These are phyloP conservation scores for Sphaeramia orbicularis DNA, from an alignment of 2,797 vertebrate genomes.

Conservation along the genomic window DNA sequence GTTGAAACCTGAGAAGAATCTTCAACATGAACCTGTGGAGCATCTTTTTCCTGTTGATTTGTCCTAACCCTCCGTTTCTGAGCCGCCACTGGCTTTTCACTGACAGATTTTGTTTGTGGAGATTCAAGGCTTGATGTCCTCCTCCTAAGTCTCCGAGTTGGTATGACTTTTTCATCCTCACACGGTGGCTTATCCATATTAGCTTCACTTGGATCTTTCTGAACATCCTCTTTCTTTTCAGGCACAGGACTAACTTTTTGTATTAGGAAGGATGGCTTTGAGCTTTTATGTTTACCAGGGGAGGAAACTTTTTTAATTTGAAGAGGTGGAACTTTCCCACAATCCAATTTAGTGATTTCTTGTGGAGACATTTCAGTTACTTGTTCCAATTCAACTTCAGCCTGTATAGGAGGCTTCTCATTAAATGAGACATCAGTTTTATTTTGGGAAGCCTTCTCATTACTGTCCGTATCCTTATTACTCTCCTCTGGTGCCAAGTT, in stretches of 20 bases:
- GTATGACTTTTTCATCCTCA: conserved; percentile 50
- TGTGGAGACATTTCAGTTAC: conserved; percentile 60
- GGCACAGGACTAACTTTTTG: conserved; percentile 75
- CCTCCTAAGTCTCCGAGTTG: conserved; percentile 69
- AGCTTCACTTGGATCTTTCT: conserved; percentile 61
- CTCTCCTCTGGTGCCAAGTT: conserved; percentile 35
- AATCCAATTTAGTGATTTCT: conserved; percentile 65
- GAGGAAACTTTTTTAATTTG: conserved; percentile 87
- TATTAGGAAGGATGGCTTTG: conserved; percentile 85
- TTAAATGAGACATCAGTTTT: conserved; percentile 24
- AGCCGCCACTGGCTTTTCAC: conserved; percentile 64
- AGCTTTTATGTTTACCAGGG: conserved; percentile 82
- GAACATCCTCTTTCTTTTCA: conserved; percentile 71
- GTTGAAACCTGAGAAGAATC: conserved; percentile 61
- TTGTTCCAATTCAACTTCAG: conserved; percentile 68
- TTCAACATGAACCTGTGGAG: conserved; percentile 41
- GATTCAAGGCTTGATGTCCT: conserved; percentile 67
- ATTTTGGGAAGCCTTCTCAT: conserved; percentile 54
- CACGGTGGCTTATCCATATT: conserved; percentile 54
- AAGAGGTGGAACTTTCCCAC: conserved; percentile 81
- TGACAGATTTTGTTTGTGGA: conserved; percentile 63
- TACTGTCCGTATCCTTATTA: conserved; percentile 26
- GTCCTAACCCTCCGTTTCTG: conserved; percentile 71
- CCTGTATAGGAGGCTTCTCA: conserved; percentile 57
- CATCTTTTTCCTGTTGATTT: conserved; percentile 48